Conservation (phyloP, 2,888 invertebrate genomes). For the Euplagia quadripunctaria region DNA sequence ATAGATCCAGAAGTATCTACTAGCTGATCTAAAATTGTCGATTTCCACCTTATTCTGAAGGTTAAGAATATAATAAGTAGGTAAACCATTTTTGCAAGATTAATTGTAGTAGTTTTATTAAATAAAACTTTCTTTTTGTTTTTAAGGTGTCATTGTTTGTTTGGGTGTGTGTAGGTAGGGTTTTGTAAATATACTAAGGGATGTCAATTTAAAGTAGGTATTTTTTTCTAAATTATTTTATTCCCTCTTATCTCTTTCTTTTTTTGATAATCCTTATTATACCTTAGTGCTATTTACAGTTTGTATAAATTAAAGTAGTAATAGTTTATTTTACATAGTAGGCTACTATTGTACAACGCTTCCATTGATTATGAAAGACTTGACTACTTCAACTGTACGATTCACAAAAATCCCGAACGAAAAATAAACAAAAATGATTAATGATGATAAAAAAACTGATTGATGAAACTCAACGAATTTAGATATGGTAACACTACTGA, state of each 20-base stretch:
- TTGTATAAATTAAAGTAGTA: constrained; percentile 86
- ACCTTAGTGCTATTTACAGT: constrained; percentile 84
- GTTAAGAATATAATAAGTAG: no score
- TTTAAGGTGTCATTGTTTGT: no score
- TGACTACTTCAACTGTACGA: constrained; percentile 70
- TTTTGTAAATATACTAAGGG: background rate
- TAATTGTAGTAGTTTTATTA: no score
- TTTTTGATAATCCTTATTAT: constrained; percentile 83
- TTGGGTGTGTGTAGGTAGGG: background rate
- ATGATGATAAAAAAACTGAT: constrained; percentile 56
- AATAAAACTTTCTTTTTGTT: no score
- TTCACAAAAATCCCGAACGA: constrained; percentile 51
- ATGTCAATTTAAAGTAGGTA: constrained; percentile 64
- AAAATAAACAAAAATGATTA: constrained; percentile 52
- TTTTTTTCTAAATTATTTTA: constrained; percentile 79
- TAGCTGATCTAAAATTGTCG: no score
- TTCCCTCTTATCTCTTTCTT: constrained; percentile 85
- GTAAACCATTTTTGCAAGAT: no score
- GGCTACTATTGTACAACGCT: constrained; percentile 85
- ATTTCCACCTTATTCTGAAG: no score
- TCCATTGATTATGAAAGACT: constrained; percentile 76
- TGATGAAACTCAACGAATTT: constrained; percentile 63
- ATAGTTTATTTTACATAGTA: constrained; percentile 82
- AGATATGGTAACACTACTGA: constrained; percentile 72
- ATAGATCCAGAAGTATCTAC: no score